A percentile compares a stretch with the other conserved stretches of the same genome.
Evolutionary conservation across 2,113 vertebrate genomes (phyloP).

Genomic region (Cricetomys ansorgei): DNA sequence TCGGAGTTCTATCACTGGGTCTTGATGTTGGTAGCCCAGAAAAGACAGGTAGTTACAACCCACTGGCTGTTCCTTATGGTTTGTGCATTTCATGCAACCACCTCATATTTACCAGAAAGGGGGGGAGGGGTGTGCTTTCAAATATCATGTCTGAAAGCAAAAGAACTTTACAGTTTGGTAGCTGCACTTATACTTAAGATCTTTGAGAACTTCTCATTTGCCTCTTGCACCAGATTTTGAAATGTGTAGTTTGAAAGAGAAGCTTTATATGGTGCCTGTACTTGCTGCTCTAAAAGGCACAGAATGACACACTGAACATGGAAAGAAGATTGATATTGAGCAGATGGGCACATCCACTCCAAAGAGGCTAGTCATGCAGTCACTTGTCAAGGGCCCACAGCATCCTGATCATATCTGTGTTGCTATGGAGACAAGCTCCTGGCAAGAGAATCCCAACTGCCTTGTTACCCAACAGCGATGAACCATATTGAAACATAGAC

Average conservation of each 20-base stretch:
- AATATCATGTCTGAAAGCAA: neutral
- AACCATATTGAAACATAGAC: neutral
- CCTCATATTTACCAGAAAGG: neutral
- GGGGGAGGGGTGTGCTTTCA: neutral
- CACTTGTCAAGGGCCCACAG: neutral
- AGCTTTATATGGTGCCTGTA: neutral
- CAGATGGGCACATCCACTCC: neutral
- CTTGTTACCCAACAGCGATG: neutral
- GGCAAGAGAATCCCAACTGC: neutral
- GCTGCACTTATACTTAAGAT: neutral
- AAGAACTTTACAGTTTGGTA: neutral
- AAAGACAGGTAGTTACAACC: neutral
- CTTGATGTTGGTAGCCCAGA: too few species aligned
- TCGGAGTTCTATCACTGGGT: fast-evolving
- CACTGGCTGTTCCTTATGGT: neutral
- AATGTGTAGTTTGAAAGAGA: neutral
- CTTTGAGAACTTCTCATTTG: neutral
- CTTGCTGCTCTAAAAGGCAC: neutral
- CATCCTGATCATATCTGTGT: neutral
- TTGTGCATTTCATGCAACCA: neutral
- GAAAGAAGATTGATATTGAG: neutral
- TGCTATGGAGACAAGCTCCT: neutral
- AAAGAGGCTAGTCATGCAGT: neutral
- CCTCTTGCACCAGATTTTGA: neutral
- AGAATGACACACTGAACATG: neutral